phyloP scores from a whole-genome alignment of 2,888 invertebrate species.

The Latrodectus hesperus region DNA sequence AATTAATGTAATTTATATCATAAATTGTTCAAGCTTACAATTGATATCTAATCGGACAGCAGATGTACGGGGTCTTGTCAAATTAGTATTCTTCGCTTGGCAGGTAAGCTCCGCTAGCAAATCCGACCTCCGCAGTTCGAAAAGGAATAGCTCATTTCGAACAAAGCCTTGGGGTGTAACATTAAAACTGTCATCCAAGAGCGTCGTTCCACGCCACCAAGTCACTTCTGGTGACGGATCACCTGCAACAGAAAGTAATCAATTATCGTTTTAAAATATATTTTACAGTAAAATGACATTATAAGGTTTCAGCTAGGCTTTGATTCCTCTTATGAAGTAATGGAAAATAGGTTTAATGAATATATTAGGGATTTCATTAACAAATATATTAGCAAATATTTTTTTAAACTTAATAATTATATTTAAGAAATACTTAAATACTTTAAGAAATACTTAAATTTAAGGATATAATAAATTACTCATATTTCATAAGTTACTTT shows the following conservation, averaged over 20 bases:
- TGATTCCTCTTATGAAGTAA: too few relatives aligned
- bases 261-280: background rate
- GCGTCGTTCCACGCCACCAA: slow-evolving; percentile 67
- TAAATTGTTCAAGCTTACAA: slow-evolving; percentile 37
- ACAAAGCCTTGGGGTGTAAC: slow-evolving; percentile 67
- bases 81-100: slow-evolving; percentile 69
- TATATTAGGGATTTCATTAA: too few relatives aligned
- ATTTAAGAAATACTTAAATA: too few relatives aligned
- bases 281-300: too few relatives aligned
- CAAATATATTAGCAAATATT: too few relatives aligned
- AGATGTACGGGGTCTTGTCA: slow-evolving; percentile 56
- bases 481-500: too few relatives aligned
- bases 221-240: slow-evolving; percentile 68
- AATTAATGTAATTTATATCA: too few relatives aligned
- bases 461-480: too few relatives aligned
- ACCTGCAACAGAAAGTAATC: slow-evolving; percentile 31
- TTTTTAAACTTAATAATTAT: too few relatives aligned
- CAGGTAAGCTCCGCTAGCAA: slow-evolving; percentile 66
- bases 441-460: too few relatives aligned
- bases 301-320: too few relatives aligned
- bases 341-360: too few relatives aligned
- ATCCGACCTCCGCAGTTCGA: slow-evolving; percentile 64
- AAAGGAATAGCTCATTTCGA: slow-evolving; percentile 67
- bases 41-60: slow-evolving; percentile 66
- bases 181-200: slow-evolving; percentile 65